Evolutionary conservation across 2,797 vertebrate species (phyloP).

Genomic region (Oreochromis mossambicus): DNA sequence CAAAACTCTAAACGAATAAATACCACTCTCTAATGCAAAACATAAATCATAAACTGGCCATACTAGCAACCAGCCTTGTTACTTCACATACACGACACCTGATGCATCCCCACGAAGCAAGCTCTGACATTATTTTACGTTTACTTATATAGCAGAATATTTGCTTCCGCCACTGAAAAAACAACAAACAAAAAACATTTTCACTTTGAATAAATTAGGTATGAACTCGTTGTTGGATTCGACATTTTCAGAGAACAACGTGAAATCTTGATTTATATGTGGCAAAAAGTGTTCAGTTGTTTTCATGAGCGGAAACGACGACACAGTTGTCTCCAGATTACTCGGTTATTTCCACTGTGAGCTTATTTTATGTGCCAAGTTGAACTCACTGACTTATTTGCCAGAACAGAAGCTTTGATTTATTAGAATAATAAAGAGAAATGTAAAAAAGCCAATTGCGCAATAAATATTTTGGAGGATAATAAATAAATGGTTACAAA

Average conservation of each 20-base stretch:
- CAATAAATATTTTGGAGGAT: neutral
- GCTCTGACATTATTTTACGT: neutral
- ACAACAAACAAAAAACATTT: neutral
- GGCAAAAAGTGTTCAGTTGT: neutral
- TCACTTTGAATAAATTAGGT: neutral
- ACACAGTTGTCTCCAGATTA: fast-evolving
- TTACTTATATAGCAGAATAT: neutral
- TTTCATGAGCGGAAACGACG: neutral
- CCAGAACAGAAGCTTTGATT: neutral
- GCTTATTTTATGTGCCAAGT: neutral
- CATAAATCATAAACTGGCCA: neutral
- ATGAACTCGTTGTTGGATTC: neutral
- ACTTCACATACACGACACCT: neutral
- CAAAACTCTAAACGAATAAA: neutral
- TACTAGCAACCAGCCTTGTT: neutral
- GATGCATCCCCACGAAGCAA: neutral
- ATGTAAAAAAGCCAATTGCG: neutral
- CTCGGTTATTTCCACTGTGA: neutral
- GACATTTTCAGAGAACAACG: neutral
- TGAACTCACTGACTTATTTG: fast-evolving
- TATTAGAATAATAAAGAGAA: neutral
- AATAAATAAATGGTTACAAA: neutral
- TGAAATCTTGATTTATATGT: neutral
- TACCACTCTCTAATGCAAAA: neutral
- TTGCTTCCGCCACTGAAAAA: neutral